These are phyloP conservation scores for Chionoecetes opilio DNA, from an alignment of 1,140 invertebrate species.

Conservation along the genomic window DNA sequence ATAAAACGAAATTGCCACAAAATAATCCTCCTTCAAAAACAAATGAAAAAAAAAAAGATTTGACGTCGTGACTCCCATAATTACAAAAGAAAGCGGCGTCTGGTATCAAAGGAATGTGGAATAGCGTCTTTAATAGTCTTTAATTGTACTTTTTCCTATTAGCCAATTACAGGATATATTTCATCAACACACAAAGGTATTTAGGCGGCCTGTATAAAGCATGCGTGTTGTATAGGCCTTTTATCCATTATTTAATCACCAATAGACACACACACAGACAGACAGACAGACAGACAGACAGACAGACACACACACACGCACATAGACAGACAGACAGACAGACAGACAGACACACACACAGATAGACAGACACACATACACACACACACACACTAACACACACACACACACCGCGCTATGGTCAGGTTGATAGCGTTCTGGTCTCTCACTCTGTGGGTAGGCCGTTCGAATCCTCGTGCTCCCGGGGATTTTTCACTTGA, in stretches of 20 bases:
- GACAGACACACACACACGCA: slow-evolving; percentile 44
- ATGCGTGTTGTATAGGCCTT: no score
- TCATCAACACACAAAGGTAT: not conserved
- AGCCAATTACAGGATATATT: not conserved
- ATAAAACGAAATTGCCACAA: not conserved
- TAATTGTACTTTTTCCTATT: not conserved
- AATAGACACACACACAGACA: no score
- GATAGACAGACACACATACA: slow-evolving; percentile 52
- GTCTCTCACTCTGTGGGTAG: no score
- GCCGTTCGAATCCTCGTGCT: no score
- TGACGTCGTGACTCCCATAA: not conserved
- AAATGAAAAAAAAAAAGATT: not conserved
- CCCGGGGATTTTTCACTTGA: no score
- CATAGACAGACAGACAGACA: slow-evolving; percentile 50
- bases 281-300: no score
- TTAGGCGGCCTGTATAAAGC: no score
- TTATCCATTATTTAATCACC: no score
- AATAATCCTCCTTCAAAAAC: no score
- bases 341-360: slow-evolving; percentile 61
- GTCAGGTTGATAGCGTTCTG: no score
- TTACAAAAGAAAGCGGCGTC: not conserved
- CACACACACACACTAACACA: slow-evolving; percentile 45
- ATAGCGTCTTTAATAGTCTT: not conserved
- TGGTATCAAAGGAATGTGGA: not conserved
- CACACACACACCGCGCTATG: slow-evolving; percentile 47